Evolutionary conservation across 2,113 vertebrate genomes (phyloP).

Genomic region (Austrofundulus limnaeus): DNA sequence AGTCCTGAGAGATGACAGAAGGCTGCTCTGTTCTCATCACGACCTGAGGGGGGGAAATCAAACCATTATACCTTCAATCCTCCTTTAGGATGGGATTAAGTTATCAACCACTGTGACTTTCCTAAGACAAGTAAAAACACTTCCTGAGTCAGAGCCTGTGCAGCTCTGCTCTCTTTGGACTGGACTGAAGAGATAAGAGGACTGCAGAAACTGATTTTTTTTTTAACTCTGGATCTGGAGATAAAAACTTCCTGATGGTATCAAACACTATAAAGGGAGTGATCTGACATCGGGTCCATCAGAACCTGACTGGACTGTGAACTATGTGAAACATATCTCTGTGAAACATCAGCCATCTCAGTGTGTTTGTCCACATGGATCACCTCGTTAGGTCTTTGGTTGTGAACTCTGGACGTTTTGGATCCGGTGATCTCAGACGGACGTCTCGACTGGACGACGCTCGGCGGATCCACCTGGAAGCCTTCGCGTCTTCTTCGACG

Average conservation of each 20-base stretch:
- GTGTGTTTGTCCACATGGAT: constrained; percentile 8
- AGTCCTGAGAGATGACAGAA: constrained; percentile 26
- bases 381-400: constrained; percentile 20
- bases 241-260: neutral
- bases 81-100: constrained; percentile 36
- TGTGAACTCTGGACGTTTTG: constrained; percentile 15
- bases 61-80: constrained; percentile 32
- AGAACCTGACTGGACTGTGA: constrained; percentile 17
- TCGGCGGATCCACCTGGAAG: neutral
- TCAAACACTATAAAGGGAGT: neutral
- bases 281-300: constrained; percentile 15
- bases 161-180: constrained; percentile 51
- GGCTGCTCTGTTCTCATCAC: constrained; percentile 36
- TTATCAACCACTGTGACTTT: constrained; percentile 72
- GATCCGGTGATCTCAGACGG: neutral
- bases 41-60: constrained; percentile 20
- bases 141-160: constrained; percentile 66
- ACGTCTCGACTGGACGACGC: no score
- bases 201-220: constrained; percentile 18
- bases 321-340: constrained; percentile 47
- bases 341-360: constrained; percentile 25
- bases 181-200: constrained; percentile 35
- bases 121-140: constrained; percentile 46
- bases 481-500: constrained; percentile 6
- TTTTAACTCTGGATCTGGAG: neutral